These are phyloP conservation scores for Liodrosophila aerea DNA, from an alignment of 2,888 invertebrate genomes.

Conservation along the genomic window DNA sequence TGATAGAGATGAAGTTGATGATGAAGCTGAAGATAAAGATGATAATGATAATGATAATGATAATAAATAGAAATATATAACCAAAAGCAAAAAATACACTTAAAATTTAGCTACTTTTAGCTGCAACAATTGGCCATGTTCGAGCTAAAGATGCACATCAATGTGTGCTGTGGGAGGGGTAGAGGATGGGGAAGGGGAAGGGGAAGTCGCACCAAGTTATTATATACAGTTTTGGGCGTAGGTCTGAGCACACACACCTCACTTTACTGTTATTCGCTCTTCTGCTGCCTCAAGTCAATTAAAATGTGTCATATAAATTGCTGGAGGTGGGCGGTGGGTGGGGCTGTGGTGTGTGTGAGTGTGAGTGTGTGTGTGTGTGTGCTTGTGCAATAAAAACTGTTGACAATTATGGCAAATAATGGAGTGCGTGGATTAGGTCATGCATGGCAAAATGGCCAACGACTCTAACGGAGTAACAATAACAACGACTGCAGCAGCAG, in stretches of 20 bases:
- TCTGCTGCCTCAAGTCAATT: slow-evolving; percentile 35
- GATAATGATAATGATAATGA: too few relatives aligned
- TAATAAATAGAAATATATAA: too few relatives aligned
- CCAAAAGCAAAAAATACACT: too few relatives aligned
- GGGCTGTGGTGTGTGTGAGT: not conserved
- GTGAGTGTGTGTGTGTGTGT: not conserved
- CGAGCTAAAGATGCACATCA: too few relatives aligned
- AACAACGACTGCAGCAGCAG: slow-evolving; percentile 12
- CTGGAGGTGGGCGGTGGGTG: slow-evolving; percentile 2
- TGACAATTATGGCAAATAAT: slow-evolving; percentile 55
- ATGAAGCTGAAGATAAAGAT: slow-evolving; percentile 7
- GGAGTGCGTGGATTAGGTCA: slow-evolving; percentile 57
- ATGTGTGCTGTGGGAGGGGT: too few relatives aligned
- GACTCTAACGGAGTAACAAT: slow-evolving; percentile 38
- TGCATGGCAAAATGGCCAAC: slow-evolving; percentile 52
- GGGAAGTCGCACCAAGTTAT: too few relatives aligned
- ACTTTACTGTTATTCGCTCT: slow-evolving; percentile 12
- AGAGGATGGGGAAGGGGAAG: too few relatives aligned
- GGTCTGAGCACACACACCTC: slow-evolving; percentile 47
- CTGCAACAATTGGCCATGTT: too few relatives aligned
- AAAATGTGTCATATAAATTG: slow-evolving; percentile 40
- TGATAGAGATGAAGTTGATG: slow-evolving; percentile 11
- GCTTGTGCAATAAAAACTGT: slow-evolving; percentile 35
- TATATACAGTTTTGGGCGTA: slow-evolving; percentile 41
- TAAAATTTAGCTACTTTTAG: too few relatives aligned